These are phyloP conservation scores for Lithophane ornitopus DNA, from an alignment of 2,888 invertebrate genomes.

Conservation along the genomic window DNA sequence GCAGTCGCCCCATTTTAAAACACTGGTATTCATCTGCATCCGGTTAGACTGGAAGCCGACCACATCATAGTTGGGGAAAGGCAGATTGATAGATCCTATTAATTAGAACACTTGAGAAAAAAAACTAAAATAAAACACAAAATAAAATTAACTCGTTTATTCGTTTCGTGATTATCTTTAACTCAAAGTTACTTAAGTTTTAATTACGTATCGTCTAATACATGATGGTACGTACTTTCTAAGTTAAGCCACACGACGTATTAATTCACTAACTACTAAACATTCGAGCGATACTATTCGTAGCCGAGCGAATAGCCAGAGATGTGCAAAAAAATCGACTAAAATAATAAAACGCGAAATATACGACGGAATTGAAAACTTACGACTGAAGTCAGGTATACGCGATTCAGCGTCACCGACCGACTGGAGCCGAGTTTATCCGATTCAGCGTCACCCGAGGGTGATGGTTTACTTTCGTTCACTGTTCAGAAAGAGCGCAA, in stretches of 20 bases:
- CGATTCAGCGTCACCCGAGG: background rate
- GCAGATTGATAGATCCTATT: background rate
- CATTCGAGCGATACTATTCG: constrained; percentile 59
- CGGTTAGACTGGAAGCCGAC: too few relatives aligned
- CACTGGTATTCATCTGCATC: too few relatives aligned
- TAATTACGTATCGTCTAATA: constrained; percentile 80
- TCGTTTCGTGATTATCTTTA: constrained; percentile 72
- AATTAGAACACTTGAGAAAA: background rate
- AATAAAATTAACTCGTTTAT: constrained; percentile 74
- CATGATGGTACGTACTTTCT: constrained; percentile 71
- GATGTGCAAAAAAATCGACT: constrained; percentile 10
- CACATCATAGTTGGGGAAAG: too few relatives aligned
- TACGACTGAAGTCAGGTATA: background rate
- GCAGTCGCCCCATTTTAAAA: too few relatives aligned
- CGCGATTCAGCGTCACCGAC: background rate
- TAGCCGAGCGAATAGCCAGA: constrained; percentile 46
- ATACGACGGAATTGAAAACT: background rate
- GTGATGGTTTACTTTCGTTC: background rate
- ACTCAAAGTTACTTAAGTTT: constrained; percentile 72
- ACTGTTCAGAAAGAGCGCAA: background rate
- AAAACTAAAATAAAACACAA: constrained; percentile 50
- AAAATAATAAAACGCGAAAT: background rate
- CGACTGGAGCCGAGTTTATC: background rate
- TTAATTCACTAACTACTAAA: constrained; percentile 67
- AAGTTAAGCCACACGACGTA: constrained; percentile 62